Evolutionary conservation across 2,113 vertebrate genomes (phyloP).

Genomic region (Pseudorasbora parva): DNA sequence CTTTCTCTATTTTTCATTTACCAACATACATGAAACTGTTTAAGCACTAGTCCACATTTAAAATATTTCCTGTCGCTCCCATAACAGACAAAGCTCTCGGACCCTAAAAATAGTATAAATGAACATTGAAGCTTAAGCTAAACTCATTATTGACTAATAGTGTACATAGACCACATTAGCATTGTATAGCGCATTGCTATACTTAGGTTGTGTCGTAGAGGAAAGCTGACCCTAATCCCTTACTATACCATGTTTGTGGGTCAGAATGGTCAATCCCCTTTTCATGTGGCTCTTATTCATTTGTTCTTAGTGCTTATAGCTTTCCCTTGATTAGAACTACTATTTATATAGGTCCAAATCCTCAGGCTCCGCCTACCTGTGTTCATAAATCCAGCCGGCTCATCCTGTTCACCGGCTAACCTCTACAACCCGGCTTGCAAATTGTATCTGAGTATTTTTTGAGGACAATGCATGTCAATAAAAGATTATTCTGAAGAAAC

Average conservation of each 20-base stretch:
- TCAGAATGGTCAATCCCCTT: conserved; percentile 42
- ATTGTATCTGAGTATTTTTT: not conserved
- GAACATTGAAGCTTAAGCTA: conserved; percentile 11
- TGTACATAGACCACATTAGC: conserved; percentile 12
- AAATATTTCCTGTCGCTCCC: not conserved
- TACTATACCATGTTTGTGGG: conserved; percentile 33
- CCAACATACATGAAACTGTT: no score
- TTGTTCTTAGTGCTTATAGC: conserved; percentile 45
- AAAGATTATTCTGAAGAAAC: not conserved
- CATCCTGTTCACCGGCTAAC: conserved; percentile 40
- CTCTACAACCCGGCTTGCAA: not conserved
- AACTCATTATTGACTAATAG: not conserved
- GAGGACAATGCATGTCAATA: not conserved
- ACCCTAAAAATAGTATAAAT: not conserved
- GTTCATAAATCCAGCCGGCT: conserved; percentile 39
- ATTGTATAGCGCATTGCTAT: conserved; percentile 21
- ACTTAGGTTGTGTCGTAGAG: conserved; percentile 22
- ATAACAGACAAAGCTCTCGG: not conserved
- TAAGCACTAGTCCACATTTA: not conserved
- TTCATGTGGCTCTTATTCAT: conserved; percentile 35
- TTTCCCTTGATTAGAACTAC: conserved; percentile 48
- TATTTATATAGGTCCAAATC: conserved; percentile 51
- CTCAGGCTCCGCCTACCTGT: conserved; percentile 23
- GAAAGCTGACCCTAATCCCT: conserved; percentile 41
- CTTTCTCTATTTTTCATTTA: no score